A percentile compares a stretch with the other conserved stretches of the same genome.
Conservation (phyloP, 2,113 vertebrate genomes). For the Prietella phreatophila region DNA sequence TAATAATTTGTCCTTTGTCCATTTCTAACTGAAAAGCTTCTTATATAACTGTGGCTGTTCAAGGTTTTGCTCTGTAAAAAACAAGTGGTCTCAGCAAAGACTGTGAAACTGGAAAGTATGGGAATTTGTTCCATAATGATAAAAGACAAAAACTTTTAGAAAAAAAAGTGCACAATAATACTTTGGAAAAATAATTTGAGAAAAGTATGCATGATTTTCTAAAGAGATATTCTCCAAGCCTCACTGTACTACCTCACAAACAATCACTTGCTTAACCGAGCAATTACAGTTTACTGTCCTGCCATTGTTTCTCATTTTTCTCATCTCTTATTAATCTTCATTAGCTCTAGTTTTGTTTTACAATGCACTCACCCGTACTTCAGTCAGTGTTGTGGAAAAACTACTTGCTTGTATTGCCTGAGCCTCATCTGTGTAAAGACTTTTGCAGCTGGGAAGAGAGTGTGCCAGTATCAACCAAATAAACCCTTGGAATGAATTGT, state of each 20-base stretch:
- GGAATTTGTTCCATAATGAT: constrained; percentile 19
- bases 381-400: constrained; percentile 37
- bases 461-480: constrained; percentile 64
- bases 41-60: background rate
- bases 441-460: constrained; percentile 58
- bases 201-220: constrained; percentile 19
- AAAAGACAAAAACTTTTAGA: constrained; percentile 9
- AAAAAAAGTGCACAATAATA: background rate
- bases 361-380: background rate
- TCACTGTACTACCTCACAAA: constrained; percentile 19
- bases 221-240: constrained; percentile 30
- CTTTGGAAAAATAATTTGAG: constrained; percentile 12
- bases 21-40: background rate
- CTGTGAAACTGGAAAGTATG: constrained; percentile 31
- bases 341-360: constrained; percentile 37
- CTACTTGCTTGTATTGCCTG: constrained; percentile 32
- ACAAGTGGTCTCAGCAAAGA: background rate
- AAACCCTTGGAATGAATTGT: constrained; percentile 58
- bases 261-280: constrained; percentile 5
- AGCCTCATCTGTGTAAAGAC: constrained; percentile 59
- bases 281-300: constrained; percentile 27
- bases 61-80: constrained; percentile 21
- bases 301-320: constrained; percentile 22
- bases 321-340: constrained; percentile 29
- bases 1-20: background rate